Conservation (phyloP, 2,113 vertebrate species). For the Corynorhinus townsendii region DNA sequence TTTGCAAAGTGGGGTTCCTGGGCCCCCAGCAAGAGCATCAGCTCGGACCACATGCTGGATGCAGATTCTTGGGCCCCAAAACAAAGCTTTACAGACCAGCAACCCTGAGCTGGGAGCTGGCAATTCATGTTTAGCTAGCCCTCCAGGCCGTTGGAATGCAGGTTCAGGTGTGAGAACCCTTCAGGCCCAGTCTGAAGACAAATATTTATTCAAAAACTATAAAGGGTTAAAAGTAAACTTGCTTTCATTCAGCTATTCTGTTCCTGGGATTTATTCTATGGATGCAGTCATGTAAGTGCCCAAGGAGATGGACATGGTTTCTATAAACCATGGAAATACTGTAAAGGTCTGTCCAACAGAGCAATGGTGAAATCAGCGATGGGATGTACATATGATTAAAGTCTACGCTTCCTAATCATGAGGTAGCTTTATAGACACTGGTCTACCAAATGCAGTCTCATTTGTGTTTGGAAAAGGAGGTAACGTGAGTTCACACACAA, state of each 20-base stretch:
- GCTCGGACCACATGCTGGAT: fast-evolving
- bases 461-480: no score
- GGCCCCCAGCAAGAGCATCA: not conserved
- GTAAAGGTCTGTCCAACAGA: not conserved
- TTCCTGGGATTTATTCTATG: not conserved
- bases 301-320: not conserved
- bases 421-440: fast-evolving
- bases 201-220: not conserved
- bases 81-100: not conserved
- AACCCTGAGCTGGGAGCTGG: fast-evolving
- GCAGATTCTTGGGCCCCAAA: not conserved
- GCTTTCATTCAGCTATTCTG: not conserved
- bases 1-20: not conserved
- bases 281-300: not conserved
- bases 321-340: not conserved
- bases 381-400: fast-evolving
- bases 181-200: not conserved
- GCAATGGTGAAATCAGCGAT: not conserved
- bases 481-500: not conserved
- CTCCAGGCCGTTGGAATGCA: fast-evolving
- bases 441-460: fast-evolving
- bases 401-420: not conserved
- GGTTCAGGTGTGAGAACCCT: fast-evolving
- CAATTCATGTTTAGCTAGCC: fast-evolving
- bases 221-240: not conserved